phyloP scores from a whole-genome alignment of 2,888 invertebrate species.

The Acutogordius australiensis region DNA sequence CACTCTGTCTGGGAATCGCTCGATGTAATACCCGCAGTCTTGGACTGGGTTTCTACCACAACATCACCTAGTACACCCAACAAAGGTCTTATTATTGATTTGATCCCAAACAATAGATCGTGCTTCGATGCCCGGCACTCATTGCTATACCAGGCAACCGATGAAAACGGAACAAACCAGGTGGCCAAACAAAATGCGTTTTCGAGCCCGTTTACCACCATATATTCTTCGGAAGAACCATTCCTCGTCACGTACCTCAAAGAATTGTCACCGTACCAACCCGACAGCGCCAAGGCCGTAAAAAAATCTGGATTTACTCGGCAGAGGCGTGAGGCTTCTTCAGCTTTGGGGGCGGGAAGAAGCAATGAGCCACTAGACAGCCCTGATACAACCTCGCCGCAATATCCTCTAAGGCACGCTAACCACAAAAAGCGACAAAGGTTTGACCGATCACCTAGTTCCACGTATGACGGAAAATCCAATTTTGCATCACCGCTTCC shows the following conservation, averaged over 20 bases:
- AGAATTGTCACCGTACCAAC: background rate
- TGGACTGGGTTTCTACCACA: background rate
- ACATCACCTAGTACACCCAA: too few relatives aligned
- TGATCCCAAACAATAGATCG: background rate
- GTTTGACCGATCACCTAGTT: constrained; percentile 13
- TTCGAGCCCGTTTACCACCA: background rate
- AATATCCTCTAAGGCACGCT: too few relatives aligned
- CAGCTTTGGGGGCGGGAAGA: too few relatives aligned
- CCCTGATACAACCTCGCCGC: too few relatives aligned
- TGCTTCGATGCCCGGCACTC: background rate
- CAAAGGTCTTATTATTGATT: background rate
- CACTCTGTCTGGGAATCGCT: background rate
- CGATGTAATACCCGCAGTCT: background rate
- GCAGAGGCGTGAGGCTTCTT: background rate
- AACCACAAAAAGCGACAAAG: background rate
- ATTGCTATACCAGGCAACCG: background rate
- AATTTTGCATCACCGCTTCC: too few relatives aligned
- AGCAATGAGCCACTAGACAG: too few relatives aligned
- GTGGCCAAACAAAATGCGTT: too few relatives aligned
- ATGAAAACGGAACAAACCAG: too few relatives aligned
- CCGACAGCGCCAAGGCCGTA: background rate
- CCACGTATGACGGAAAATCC: too few relatives aligned
- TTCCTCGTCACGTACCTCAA: background rate
- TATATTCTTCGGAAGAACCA: background rate
- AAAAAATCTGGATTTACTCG: background rate